A percentile compares a stretch with the other conserved stretches of the same genome.
phyloP scores from a whole-genome alignment of 2,888 invertebrate genomes.

The Lasius platythorax region DNA sequence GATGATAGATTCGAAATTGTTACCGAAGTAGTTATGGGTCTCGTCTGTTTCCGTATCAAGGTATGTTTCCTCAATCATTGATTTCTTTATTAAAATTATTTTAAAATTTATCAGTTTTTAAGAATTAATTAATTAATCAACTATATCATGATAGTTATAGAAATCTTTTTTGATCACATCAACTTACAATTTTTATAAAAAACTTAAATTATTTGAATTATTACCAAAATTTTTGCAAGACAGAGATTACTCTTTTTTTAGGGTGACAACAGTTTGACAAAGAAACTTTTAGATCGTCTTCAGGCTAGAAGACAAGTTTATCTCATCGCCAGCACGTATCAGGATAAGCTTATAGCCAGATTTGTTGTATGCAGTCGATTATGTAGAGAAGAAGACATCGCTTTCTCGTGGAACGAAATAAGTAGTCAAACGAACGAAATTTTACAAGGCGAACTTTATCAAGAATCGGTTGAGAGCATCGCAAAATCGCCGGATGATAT shows the following conservation, averaged over 20 bases:
- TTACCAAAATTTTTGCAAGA: background rate
- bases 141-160: background rate
- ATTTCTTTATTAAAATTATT: background rate
- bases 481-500: slow-evolving; percentile 60
- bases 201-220: background rate
- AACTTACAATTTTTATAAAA: background rate
- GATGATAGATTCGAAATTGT: slow-evolving; percentile 94
- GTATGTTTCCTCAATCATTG: slow-evolving; percentile 81
- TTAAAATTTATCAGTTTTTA: background rate
- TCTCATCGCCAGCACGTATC: slow-evolving; percentile 92
- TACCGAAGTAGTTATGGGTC: slow-evolving; percentile 91
- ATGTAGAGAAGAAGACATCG: slow-evolving; percentile 91
- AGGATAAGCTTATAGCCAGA: slow-evolving; percentile 91
- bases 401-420: slow-evolving; percentile 92
- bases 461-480: background rate
- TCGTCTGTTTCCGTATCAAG: slow-evolving; percentile 96
- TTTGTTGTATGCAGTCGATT: slow-evolving; percentile 93
- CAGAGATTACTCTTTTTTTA: slow-evolving; percentile 71
- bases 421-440: slow-evolving; percentile 87
- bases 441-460: slow-evolving; percentile 37
- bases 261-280: slow-evolving; percentile 91
- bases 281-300: slow-evolving; percentile 90
- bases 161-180: background rate
- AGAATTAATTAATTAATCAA: background rate
- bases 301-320: slow-evolving; percentile 93